Conservation (phyloP, 2,888 invertebrate genomes). For the Lithophane socia region DNA sequence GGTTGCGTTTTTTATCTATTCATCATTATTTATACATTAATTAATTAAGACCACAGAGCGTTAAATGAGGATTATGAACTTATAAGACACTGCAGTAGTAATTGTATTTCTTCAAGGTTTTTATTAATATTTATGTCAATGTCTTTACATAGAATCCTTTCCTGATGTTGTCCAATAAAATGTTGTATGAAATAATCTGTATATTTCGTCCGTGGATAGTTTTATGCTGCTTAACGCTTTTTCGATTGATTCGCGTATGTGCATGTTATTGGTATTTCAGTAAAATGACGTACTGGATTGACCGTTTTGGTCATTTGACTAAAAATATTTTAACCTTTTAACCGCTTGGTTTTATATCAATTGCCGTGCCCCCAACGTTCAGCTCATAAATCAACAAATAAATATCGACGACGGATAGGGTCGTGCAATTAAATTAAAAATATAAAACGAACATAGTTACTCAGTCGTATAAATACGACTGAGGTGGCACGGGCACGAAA, state of each 20-base stretch:
- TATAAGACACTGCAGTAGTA: neutral
- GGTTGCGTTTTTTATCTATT: neutral
- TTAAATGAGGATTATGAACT: neutral
- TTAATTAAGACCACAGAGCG: neutral
- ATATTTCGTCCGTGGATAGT: conserved; percentile 15
- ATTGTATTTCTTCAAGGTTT: conserved; percentile 11
- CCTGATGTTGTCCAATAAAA: neutral
- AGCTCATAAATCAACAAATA: no score
- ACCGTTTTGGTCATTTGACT: neutral
- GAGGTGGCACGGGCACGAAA: no score
- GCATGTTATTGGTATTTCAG: neutral
- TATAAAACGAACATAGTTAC: no score
- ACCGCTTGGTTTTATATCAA: no score
- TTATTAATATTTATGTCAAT: conserved; percentile 1
- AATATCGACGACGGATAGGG: no score
- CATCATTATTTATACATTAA: neutral
- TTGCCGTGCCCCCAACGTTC: no score
- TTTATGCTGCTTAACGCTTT: neutral
- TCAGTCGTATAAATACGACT: no score
- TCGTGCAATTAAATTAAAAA: no score
- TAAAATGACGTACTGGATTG: neutral
- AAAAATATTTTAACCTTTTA: neutral
- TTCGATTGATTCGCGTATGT: neutral
- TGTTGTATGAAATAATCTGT: neutral
- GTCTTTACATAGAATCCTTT: neutral